Percentiles rank a stretch among this genome's conserved stretches.
Conservation (phyloP, 2,888 invertebrate species). For the Ariolimax columbianus region DNA sequence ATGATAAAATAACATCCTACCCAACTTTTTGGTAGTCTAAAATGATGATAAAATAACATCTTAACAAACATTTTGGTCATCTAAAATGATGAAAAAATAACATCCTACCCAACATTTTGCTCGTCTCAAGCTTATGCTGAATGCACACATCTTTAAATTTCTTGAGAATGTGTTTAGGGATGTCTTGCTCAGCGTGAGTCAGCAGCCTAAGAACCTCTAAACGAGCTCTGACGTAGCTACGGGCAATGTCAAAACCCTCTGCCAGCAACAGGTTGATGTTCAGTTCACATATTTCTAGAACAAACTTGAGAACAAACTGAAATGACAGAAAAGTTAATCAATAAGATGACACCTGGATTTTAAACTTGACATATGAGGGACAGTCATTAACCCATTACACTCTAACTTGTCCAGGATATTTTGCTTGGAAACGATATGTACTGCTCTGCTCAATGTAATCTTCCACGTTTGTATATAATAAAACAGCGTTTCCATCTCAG, state of each 20-base stretch:
- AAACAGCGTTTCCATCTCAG: too few relatives aligned
- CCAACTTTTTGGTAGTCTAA: too few relatives aligned
- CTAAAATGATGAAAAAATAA: neutral
- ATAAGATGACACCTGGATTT: too few relatives aligned
- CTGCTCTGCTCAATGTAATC: too few relatives aligned
- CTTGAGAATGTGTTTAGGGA: slow-evolving; percentile 20
- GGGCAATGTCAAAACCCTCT: slow-evolving; percentile 43
- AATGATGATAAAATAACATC: too few relatives aligned
- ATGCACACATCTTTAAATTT: slow-evolving; percentile 24
- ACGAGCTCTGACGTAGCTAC: slow-evolving; percentile 41
- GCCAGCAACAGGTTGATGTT: slow-evolving; percentile 12
- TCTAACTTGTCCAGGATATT: too few relatives aligned
- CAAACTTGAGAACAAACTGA: slow-evolving; percentile 14
- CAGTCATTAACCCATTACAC: too few relatives aligned
- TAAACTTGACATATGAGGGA: too few relatives aligned
- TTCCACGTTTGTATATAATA: too few relatives aligned
- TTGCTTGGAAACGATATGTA: too few relatives aligned
- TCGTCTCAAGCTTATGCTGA: slow-evolving; percentile 38
- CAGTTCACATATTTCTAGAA: slow-evolving; percentile 1
- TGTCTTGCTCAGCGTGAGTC: slow-evolving; percentile 13
- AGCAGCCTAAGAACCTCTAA: slow-evolving; percentile 35
- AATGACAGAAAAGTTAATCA: neutral
- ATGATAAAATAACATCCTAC: too few relatives aligned
- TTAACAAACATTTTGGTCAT: too few relatives aligned
- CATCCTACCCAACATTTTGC: slow-evolving; percentile 43